Base-by-base conservation (phyloP, 2,888 invertebrate species). In the Pyralis farinalis region DNA sequence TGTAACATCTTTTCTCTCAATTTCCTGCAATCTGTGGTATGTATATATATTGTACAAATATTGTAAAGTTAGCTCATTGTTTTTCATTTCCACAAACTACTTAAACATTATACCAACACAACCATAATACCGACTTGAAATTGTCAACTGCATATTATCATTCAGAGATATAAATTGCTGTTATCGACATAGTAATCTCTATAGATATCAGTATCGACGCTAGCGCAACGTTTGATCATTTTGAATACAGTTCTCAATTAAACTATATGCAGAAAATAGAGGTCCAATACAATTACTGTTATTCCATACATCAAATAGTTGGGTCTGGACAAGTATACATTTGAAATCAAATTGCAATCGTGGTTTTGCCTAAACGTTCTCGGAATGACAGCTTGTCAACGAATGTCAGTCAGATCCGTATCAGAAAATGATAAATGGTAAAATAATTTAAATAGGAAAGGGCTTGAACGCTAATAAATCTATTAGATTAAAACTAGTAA, bases 191-290 rank as follows among this genome's bases (percentile, higher is more conserved):
- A 25, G 7, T 48, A 44, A 51, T 52, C 34, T 42, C 40, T 43
- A 44, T 47, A 51, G 52, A 55, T n/a, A 53, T 51, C 47, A 34
- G 28, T 12, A 11, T 36, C 27, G 56, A 57, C 58, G 58, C 58
- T 55, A 44, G 55, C 51, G 53, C 51, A 42, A 36, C 44, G 47
- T 51, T 53, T 52, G 51, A 50, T 8, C 25, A 8, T 47, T 49
- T 42, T 44, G 42, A 43, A 44, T 37, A 50, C 48, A 45, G 47
- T 46, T 48, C 58, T 61, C 55, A 55, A 53, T 53, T 25, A 25
- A 25, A 25, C 7, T 25, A n/a, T 7, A 25, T 25, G 25, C n/a
- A 25, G 25, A 25, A 16, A 16, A 16, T 16, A 53, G 51, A 55
- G 49, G 51, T 29, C 21, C 6, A 12, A 47, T 28, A 34, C 51